Evolutionary conservation across 2,797 vertebrate species (phyloP), one percentile per base, ranked within the genome.

Genomic region (Anguilla marmorata): DNA sequence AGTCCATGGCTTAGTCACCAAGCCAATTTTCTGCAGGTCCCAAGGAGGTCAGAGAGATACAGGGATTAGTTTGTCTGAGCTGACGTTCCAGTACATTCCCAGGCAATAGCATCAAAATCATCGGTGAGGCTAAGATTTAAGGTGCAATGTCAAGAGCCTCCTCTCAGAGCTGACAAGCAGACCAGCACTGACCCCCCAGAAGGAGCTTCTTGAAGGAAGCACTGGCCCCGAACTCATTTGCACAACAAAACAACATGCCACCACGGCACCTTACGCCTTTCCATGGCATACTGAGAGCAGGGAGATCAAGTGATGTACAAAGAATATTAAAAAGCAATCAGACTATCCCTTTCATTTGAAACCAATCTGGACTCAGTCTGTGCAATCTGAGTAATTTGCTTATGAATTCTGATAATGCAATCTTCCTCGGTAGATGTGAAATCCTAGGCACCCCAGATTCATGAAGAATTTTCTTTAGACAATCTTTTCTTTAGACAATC

Each of bases 61-160:
- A 76, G 76, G 88, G 91, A 92, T 92, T 89, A 89, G 84, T 76
- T 85, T 72, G 69, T 86, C 84, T 88, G 86, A 74, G 83, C 88
- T 30, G 88, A 90, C 86, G 87, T 90, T 88, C 87, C 88, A 89
- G 89, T 90, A 89, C 89, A 80, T 74, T 60, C 37, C 84, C 9
- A 50, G 86, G 91, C 88, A 90, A 89, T 85, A 24, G 88, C 87
- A 90, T 91, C 89, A 83, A 86, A 90, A 88, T 87, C 89, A 91
- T 91, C 86, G 76, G 69, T 11, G 60, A 89, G 89, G 72, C 69
- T 21, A 88, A 89, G 88, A 92, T 91, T n/a, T 88, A 88, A 89
- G 76, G 87, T 33, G 33, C 63, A 90, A 87, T 90, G 89, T 89
- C 86, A 87, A 85, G 69, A 56, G 82, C 72, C 30, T 24, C 9